Evolutionary conservation across 1,140 invertebrate genomes (phyloP).

Genomic region (Augochlora pura): DNA sequence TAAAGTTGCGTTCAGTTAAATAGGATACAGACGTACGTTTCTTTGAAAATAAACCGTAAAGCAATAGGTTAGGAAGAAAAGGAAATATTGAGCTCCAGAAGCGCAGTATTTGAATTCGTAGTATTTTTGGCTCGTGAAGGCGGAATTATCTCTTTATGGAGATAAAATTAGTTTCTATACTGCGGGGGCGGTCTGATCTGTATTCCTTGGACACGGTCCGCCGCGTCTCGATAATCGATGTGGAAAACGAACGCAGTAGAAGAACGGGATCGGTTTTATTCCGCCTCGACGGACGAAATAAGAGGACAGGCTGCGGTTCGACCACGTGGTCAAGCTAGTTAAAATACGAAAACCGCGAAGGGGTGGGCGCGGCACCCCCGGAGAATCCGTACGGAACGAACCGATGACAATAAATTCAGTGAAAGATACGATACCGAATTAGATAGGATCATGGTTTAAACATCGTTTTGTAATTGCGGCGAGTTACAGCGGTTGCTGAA

Average conservation of each 20-base stretch:
- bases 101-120: too few relatives aligned
- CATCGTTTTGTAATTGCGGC: conserved; percentile 30
- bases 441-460: conserved; percentile 23
- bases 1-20: too few relatives aligned
- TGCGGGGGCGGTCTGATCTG: not conserved
- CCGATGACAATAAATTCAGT: conserved; percentile 31
- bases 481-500: not conserved
- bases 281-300: conserved; percentile 10
- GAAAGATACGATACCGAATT: conserved; percentile 12
- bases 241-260: not conserved
- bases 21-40: too few relatives aligned
- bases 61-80: too few relatives aligned
- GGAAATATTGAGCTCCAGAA: too few relatives aligned
- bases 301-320: not conserved
- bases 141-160: too few relatives aligned
- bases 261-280: conserved; percentile 20
- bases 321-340: not conserved
- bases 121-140: not conserved
- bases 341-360: conserved; percentile 1
- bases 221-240: conserved; percentile 10
- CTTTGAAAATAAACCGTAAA: too few relatives aligned
- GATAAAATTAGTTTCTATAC: conserved; percentile 3
- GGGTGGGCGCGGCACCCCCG: not conserved
- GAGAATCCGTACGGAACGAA: not conserved
- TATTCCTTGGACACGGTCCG: not conserved